Percentiles rank a stretch among this genome's conserved stretches.
Conservation (phyloP, 2,797 vertebrate species). For the Sebastes matsubarae region DNA sequence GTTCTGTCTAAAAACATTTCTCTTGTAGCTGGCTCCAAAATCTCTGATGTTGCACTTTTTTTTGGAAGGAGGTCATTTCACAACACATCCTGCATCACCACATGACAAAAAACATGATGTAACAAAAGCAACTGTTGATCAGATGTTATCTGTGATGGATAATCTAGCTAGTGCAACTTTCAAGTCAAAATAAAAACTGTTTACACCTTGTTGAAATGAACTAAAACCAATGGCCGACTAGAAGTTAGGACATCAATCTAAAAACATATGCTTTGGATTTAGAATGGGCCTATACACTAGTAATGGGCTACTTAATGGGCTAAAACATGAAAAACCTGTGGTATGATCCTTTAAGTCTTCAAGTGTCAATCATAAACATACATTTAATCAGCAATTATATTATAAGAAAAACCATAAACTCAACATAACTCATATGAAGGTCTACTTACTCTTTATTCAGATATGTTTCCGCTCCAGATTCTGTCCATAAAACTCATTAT, state of each 20-base stretch:
- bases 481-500: not conserved
- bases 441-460: constrained; percentile 46
- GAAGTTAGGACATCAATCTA: not conserved
- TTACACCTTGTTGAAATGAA: not conserved
- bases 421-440: not conserved
- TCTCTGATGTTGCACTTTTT: not conserved
- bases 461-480: not conserved
- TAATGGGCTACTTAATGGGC: not conserved
- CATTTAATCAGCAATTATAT: not conserved
- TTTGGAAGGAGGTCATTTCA: not conserved
- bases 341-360: not conserved
- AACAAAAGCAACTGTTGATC: not conserved
- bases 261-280: not conserved
- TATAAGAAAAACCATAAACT: not conserved
- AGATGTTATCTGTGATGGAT: not conserved
- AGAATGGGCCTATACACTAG: no score
- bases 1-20: not conserved
- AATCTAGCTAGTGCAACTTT: not conserved
- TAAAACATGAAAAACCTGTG: not conserved
- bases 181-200: not conserved
- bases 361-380: not conserved
- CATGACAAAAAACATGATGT: not conserved
- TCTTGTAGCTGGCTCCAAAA: not conserved
- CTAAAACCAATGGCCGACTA: not conserved
- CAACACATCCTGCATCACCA: not conserved